Base-by-base conservation (phyloP, 1,140 invertebrate genomes). In the Apis dorsata region DNA sequence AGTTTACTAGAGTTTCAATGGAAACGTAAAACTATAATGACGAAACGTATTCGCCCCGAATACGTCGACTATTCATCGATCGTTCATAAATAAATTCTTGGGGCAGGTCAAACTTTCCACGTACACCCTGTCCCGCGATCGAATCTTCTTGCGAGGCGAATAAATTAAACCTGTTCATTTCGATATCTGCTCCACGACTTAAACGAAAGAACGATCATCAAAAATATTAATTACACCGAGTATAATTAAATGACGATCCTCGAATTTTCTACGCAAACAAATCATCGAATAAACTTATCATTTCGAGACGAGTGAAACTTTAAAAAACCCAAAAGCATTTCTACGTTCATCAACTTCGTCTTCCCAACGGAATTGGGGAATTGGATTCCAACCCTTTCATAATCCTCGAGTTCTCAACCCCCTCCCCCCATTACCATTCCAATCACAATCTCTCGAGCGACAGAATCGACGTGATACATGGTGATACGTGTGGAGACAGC, bases 1-100 rank as follows among this genome's bases (percentile, higher is more conserved):
- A 24, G 57, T 86, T 71, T 63, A 24, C 15, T 24, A 24, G 66
- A 81, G 28, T 71, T 77, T 73, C 63, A 53, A 84, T 69, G 65
- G 51, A 28, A 59, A 62, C 24, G 53, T 72, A 78, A 72, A 66
- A 65, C 21, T 49, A 19, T 34, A 60, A 44, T 55, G 28, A 15
- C 28, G 51, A 49, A 19, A 9, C 28, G 76, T 11, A 19, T 17
- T 62, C 28, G 21, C 57, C 21, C 44, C 24, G 1, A 24, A 34
- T 13, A 13, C 44, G 2, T 8, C 44, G 24, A 15, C 49, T 19
- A 28, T 44, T 73, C 71, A 28, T n/a, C 24, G 24, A 9, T 28
- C 51, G 12, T 34, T 73, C 71, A 59, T 73, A 51, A 73, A 73
- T 73, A 73, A 73, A 34, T 34, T 24, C 34, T 57, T 19, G 17